These are phyloP conservation scores for Platygyra sinensis DNA, from an alignment of 64 coral and sea anemone genomes.

Conservation along the genomic window DNA sequence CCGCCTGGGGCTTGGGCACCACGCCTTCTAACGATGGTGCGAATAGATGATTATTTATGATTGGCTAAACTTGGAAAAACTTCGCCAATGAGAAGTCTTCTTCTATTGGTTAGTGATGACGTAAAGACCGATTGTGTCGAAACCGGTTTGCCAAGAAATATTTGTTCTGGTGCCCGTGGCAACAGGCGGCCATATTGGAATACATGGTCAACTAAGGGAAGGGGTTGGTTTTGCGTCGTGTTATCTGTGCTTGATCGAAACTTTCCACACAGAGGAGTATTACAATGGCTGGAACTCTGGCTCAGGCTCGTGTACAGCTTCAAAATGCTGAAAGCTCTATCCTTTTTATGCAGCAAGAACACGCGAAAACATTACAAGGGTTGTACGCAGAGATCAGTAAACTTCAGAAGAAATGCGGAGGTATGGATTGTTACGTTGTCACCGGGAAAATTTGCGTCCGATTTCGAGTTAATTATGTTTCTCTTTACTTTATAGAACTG, in stretches of 20 bases:
- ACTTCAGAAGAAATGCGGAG: slow-evolving; percentile 99
- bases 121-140: slow-evolving; percentile 70
- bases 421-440: slow-evolving; percentile 44
- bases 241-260: not conserved
- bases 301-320: slow-evolving; percentile 81
- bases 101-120: slow-evolving; percentile 30
- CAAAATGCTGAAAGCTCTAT: slow-evolving; percentile 98
- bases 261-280: not conserved
- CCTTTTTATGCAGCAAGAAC: slow-evolving; percentile 98
- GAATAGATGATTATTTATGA: slow-evolving; percentile 8
- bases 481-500: slow-evolving; percentile 73
- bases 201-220: slow-evolving; percentile 33
- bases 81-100: slow-evolving; percentile 3
- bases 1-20: not conserved
- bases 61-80: not conserved
- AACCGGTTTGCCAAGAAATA: slow-evolving; percentile 45
- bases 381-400: slow-evolving; percentile 96
- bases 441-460: not conserved
- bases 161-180: slow-evolving; percentile 94
- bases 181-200: slow-evolving; percentile 95
- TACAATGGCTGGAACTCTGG: slow-evolving; percentile 71
- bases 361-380: slow-evolving; percentile 93
- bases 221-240: slow-evolving; percentile 1
- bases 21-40: not conserved
- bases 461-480: slow-evolving; percentile 3